Evolutionary conservation across 2,797 vertebrate genomes (phyloP), one percentile per base, ranked within the genome.

Genomic region (Antrozous pallidus): DNA sequence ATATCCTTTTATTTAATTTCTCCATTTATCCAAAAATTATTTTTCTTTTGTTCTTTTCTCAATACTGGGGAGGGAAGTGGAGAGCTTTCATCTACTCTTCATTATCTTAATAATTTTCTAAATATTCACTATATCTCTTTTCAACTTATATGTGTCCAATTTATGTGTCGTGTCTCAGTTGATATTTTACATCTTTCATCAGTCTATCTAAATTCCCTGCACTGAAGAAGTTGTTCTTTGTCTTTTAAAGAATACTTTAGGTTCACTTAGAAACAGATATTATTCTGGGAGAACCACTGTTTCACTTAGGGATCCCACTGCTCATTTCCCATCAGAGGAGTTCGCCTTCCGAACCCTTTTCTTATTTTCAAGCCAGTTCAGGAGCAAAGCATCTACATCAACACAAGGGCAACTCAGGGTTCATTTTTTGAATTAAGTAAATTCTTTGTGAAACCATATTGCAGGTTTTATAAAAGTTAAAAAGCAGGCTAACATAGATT

Each of bases 401-500:
- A 90, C 79, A 49, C 40, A 91, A 96, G 42, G 45, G 87, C 42
- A 40, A 90, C 3, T 38, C 40, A 42, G 5, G 24, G 40, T 70
- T 70, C 61, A 36, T 4, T 63, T 90, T 78, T 16, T 90, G 10
- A 85, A 80, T 74, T 54, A 56, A 80, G 54, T 13, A 16, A 73
- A 12, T 65, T 73, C 13, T 73, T 56, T 47, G 33, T 85, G 40
- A 86, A 90, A 85, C 9, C n/a, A 63, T 38, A n/a, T 8, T 38
- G 38, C 26, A 90, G 92, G 28, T 81, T 49, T n/a, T 96, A 70
- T 97, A 92, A 36, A 97, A 56, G 31, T 74, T 89, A 78, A 74
- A 38, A 87, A 42, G 88, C 13, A 79, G 24, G 89, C 92, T 91
- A 88, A 86, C 24, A 89, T 96, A 94, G 87, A 65, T 97, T 95